Evolutionary conservation across 2,888 invertebrate species (phyloP), one percentile per base, ranked within the genome.

Genomic region (Sarcophaga caerulescens): DNA sequence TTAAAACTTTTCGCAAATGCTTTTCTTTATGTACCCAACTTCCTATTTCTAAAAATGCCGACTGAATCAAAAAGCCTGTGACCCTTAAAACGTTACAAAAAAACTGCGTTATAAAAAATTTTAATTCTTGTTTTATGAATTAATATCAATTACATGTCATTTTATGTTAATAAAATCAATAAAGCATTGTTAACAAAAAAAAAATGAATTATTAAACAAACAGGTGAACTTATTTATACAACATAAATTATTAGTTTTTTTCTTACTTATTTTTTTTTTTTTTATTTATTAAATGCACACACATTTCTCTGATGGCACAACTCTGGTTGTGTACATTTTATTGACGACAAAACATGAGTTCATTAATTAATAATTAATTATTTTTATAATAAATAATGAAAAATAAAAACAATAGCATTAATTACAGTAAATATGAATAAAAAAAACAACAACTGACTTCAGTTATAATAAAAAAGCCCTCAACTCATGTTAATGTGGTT

Each of bases 331-430:
- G 17, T 47, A 19, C 21, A 77, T n/a, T 68, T n/a, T 62, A 77
- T 66, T 79, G 44, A 66, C 81, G 81, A 84, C 69, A 81, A 69
- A 86, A 77, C 52, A 86, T 74, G 75, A 84, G 74, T 86, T 63
- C 76, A 86, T 86, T 86, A 86, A 86, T 84, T 66, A 81, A 78
- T 81, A 86, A 86, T 86, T 81, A 80, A 81, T 74, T 76, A 85
- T 68, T 65, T 52, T 69, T 63, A 60, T 69, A 71, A 44, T 70
- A 80, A 79, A 74, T 12, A 77, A 57, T 21, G n/a, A 74, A 21
- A 74, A 62, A 60, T 11, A 52, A 63, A 79, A 74, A 75, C 11
- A 45, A 59, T 69, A 52, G 17, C 17, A 14, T 12, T 52, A 4
- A 52, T 52, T 14, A 17, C 14, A 52, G 17, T 4, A 52, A 52